These are phyloP conservation scores for Paralichthys olivaceus DNA, from an alignment of 2,113 vertebrate genomes.

Conservation along the genomic window DNA sequence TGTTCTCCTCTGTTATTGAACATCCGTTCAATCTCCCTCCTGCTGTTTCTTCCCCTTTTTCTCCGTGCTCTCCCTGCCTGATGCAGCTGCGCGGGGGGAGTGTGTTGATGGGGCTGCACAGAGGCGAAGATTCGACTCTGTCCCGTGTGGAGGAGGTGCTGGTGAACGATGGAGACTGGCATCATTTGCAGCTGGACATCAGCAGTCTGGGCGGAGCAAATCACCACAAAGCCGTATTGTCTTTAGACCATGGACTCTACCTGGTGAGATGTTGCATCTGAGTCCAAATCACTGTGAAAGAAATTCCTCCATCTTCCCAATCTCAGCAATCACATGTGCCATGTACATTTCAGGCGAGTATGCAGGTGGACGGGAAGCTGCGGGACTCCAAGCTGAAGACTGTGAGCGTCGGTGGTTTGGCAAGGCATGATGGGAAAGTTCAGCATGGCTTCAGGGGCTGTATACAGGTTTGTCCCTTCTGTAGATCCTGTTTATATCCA, in stretches of 20 bases:
- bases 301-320: not conserved
- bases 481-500: not conserved
- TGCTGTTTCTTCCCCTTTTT: slow-evolving; percentile 19
- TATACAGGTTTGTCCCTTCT: slow-evolving; percentile 83
- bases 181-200: slow-evolving; percentile 88
- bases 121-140: slow-evolving; percentile 81
- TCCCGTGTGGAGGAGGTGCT: slow-evolving; percentile 85
- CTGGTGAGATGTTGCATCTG: slow-evolving; percentile 71
- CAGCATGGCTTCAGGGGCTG: slow-evolving; percentile 90
- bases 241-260: slow-evolving; percentile 90
- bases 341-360: slow-evolving; percentile 76
- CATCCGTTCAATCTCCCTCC: slow-evolving; percentile 29
- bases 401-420: slow-evolving; percentile 85
- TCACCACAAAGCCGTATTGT: slow-evolving; percentile 82
- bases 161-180: slow-evolving; percentile 91
- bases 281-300: not conserved
- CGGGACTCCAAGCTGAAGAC: slow-evolving; percentile 85
- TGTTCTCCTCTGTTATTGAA: slow-evolving; percentile 13
- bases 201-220: slow-evolving; percentile 69
- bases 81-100: slow-evolving; percentile 86
- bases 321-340: not conserved
- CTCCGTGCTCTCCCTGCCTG: not conserved
- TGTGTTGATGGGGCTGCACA: slow-evolving; percentile 85
- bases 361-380: slow-evolving; percentile 84
- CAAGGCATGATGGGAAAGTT: slow-evolving; percentile 77